Percentiles rank a stretch among this genome's conserved stretches.
These are phyloP conservation scores for Sebastes iracundus DNA, from an alignment of 2,797 vertebrate genomes.

Conservation along the genomic window DNA sequence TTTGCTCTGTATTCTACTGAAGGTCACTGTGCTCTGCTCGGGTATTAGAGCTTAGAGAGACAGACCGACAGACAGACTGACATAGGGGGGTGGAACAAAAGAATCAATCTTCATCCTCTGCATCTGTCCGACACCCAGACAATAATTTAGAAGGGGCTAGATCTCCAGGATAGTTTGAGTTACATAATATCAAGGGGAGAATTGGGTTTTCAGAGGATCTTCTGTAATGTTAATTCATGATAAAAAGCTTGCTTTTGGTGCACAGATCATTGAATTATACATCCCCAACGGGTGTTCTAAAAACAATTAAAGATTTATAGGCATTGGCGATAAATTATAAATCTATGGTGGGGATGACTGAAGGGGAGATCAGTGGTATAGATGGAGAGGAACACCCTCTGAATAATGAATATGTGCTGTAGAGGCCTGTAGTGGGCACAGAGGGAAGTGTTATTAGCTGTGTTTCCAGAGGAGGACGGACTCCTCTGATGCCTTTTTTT, in stretches of 20 bases:
- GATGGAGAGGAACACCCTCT: constrained; percentile 54
- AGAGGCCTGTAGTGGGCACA: constrained; percentile 37
- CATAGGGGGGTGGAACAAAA: neutral
- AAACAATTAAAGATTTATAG: constrained; percentile 72
- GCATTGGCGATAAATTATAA: constrained; percentile 67
- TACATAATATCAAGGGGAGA: constrained; percentile 22
- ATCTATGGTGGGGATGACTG: constrained; percentile 75
- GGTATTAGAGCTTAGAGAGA: constrained; percentile 13
- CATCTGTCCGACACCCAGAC: neutral
- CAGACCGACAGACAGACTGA: neutral
- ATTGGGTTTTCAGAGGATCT: constrained; percentile 5
- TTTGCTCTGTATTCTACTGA: neutral
- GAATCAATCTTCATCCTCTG: constrained; percentile 13
- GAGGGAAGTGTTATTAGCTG: constrained; percentile 25
- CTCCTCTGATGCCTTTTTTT: constrained; percentile 28
- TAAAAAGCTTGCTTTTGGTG: constrained; percentile 30
- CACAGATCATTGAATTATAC: constrained; percentile 56
- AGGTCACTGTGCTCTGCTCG: constrained; percentile 2
- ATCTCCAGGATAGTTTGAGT: neutral
- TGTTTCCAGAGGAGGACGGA: constrained; percentile 6
- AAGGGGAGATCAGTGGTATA: constrained; percentile 45
- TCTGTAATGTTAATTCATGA: constrained; percentile 2
- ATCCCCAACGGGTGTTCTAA: constrained; percentile 51
- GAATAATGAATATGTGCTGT: constrained; percentile 67
- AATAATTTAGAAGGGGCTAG: neutral